Conservation (phyloP, 2,888 invertebrate species). For the Keiferia lycopersicella region DNA sequence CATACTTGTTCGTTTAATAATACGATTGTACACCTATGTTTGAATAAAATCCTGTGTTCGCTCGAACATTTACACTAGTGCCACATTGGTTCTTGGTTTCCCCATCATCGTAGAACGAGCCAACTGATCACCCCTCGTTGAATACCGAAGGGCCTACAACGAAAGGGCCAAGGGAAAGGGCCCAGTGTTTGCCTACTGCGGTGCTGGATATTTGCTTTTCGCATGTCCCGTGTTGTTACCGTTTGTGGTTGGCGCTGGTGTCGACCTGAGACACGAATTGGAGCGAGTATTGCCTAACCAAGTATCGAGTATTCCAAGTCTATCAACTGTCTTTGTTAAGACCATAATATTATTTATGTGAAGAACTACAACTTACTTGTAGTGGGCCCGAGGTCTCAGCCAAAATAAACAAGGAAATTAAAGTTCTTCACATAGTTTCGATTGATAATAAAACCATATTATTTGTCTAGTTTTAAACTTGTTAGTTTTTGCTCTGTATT, state of each 20-base stretch:
- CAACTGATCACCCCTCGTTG: conserved; percentile 9
- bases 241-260: conserved; percentile 15
- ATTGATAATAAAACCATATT: too few relatives aligned
- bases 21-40: too few relatives aligned
- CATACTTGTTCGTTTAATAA: too few relatives aligned
- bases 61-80: neutral
- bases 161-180: conserved; percentile 9
- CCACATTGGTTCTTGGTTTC: neutral
- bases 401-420: too few relatives aligned
- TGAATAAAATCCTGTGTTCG: too few relatives aligned
- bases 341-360: too few relatives aligned
- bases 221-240: conserved; percentile 45
- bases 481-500: too few relatives aligned
- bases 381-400: too few relatives aligned
- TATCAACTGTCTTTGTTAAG: neutral
- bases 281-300: neutral
- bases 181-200: conserved; percentile 32
- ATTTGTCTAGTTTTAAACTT: too few relatives aligned
- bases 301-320: neutral
- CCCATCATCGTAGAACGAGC: neutral
- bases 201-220: conserved; percentile 56
- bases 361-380: too few relatives aligned
- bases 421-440: too few relatives aligned
- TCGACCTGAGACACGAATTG: neutral
- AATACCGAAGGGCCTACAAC: neutral